These are phyloP conservation scores for Heteropelma amictum DNA, from an alignment of 2,888 invertebrate species.

Conservation along the genomic window DNA sequence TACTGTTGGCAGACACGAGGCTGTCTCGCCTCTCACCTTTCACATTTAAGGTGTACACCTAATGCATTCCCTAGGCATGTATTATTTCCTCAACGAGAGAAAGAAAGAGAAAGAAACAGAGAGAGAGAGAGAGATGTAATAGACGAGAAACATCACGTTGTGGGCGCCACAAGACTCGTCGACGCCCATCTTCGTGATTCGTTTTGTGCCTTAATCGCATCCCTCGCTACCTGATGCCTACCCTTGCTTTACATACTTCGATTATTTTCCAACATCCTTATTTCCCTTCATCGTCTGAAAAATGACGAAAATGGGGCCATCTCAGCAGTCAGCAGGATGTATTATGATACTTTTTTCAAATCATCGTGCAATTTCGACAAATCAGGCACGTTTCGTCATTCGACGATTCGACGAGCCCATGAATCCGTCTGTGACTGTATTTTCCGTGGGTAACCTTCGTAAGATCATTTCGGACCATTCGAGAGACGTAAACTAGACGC, in stretches of 20 bases:
- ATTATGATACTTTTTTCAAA: too few relatives aligned
- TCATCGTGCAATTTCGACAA: too few relatives aligned
- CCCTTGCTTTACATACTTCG: background rate
- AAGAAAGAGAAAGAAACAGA: background rate
- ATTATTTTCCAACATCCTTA: background rate
- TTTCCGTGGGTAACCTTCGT: conserved; percentile 3
- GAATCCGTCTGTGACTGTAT: background rate
- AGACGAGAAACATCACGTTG: too few relatives aligned
- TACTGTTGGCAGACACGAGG: conserved; percentile 48
- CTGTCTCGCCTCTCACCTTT: conserved; percentile 19
- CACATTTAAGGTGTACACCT: background rate
- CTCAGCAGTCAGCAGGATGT: too few relatives aligned
- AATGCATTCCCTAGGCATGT: conserved; percentile 26
- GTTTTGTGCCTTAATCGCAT: conserved; percentile 16
- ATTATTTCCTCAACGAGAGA: conserved; percentile 27
- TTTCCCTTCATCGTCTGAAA: background rate
- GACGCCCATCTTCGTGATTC: conserved; percentile 33
- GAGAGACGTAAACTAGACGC: background rate
- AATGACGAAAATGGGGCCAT: conserved; percentile 3
- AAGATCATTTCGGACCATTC: background rate
- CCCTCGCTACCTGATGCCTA: conserved; percentile 16
- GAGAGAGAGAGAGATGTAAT: too few relatives aligned
- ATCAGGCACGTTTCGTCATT: conserved; percentile 4
- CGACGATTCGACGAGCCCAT: conserved; percentile 12
- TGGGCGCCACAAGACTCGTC: conserved; percentile 16